Evolutionary conservation across 1,140 invertebrate species (phyloP).

Genomic region (Brachionus plicatilis): DNA sequence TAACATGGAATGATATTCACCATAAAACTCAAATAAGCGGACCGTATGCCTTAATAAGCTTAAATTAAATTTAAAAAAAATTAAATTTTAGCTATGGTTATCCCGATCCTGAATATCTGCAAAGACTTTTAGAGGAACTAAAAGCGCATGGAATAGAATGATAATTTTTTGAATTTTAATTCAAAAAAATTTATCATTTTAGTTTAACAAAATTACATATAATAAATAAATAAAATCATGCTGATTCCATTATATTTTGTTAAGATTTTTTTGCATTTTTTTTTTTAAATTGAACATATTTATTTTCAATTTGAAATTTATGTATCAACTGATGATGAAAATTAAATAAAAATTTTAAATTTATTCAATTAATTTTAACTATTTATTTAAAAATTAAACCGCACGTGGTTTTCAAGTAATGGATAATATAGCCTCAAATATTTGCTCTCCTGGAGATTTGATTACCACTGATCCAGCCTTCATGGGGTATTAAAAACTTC

Average conservation of each 20-base stretch:
- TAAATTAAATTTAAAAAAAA: slow-evolving; percentile 58
- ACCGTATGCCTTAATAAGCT: slow-evolving; percentile 11
- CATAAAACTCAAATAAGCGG: slow-evolving; percentile 65
- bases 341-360: neutral
- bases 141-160: slow-evolving; percentile 1
- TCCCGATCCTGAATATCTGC: slow-evolving; percentile 66
- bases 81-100: slow-evolving; percentile 62
- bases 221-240: neutral
- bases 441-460: slow-evolving; percentile 24
- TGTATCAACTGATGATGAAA: no score
- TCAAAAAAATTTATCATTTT: neutral
- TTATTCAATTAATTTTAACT: neutral
- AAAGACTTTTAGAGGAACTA: slow-evolving; percentile 44
- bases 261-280: neutral
- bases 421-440: slow-evolving; percentile 24
- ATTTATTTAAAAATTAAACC: neutral
- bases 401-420: neutral
- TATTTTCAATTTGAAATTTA: neutral
- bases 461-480: slow-evolving; percentile 38
- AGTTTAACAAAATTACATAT: neutral
- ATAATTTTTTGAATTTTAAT: neutral
- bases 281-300: neutral
- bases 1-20: slow-evolving; percentile 81
- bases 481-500: neutral
- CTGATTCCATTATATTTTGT: neutral